These are phyloP conservation scores for Pangasius mekongensis DNA, from an alignment of 2,797 vertebrate species.

Conservation along the genomic window DNA sequence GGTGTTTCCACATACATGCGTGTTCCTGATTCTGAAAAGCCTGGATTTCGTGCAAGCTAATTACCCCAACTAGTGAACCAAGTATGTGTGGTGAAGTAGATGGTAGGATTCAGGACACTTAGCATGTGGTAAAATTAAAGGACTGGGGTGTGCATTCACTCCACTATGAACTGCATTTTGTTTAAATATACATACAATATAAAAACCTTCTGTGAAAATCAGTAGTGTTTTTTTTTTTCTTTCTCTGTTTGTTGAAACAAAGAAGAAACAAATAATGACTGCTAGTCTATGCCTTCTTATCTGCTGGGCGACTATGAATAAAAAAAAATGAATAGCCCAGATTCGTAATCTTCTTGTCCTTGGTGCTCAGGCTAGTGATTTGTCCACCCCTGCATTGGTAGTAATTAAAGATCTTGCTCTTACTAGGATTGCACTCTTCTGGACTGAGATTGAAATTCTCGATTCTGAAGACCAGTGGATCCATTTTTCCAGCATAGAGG, in stretches of 20 bases:
- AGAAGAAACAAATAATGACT: neutral
- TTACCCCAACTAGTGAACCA: neutral
- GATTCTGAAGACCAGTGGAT: neutral
- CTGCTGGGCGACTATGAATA: conserved; percentile 1
- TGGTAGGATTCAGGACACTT: neutral
- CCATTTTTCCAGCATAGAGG: neutral
- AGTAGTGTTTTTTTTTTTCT: neutral
- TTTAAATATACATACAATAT: neutral
- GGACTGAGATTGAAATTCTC: conserved; percentile 1
- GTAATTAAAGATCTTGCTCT: conserved; percentile 5
- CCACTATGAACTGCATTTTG: neutral
- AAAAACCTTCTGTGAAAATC: neutral
- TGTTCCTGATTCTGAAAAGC: neutral
- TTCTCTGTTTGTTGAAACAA: neutral
- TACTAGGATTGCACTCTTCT: neutral
- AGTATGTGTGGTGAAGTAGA: neutral
- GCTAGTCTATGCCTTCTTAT: neutral
- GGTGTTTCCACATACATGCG: neutral
- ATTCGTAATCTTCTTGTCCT: neutral
- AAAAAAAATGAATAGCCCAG: neutral
- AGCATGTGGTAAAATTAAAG: neutral
- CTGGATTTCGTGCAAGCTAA: neutral
- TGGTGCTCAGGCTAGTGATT: neutral
- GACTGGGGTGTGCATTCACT: neutral
- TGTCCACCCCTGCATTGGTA: neutral